A percentile compares a stretch with the other conserved stretches of the same genome.
Evolutionary conservation across 2,797 vertebrate genomes (phyloP).

Genomic region (Sebastes trivittatus): DNA sequence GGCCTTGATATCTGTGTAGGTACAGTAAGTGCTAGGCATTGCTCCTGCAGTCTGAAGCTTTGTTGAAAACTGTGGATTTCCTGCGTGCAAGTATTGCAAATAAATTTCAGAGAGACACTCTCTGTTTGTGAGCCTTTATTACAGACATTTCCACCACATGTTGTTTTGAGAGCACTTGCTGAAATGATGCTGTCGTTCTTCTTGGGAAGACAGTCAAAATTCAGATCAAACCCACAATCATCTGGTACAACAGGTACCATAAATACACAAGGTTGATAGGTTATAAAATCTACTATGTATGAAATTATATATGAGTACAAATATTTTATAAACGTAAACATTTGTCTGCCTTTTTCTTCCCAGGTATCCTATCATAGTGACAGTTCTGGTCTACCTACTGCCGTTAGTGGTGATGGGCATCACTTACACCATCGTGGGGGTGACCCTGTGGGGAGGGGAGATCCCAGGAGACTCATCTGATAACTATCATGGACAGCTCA

Average conservation of each 20-base stretch:
- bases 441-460: conserved; percentile 96
- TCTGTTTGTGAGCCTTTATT: neutral
- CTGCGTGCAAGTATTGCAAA: neutral
- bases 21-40: neutral
- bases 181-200: neutral
- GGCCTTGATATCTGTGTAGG: neutral
- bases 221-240: neutral
- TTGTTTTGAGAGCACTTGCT: neutral
- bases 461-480: conserved; percentile 95
- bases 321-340: neutral
- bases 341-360: neutral
- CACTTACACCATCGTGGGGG: conserved; percentile 95
- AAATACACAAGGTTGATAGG: neutral
- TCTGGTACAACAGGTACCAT: neutral
- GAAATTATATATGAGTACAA: neutral
- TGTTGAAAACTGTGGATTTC: neutral
- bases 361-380: conserved; percentile 94
- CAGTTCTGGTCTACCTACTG: conserved; percentile 90
- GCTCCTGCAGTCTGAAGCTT: neutral
- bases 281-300: neutral
- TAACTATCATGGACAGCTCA: conserved; percentile 95
- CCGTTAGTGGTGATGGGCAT: conserved; percentile 95
- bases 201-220: neutral
- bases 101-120: neutral
- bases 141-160: neutral